Conservation (phyloP, 2,113 vertebrate species). For the Pseudorectes ferrugineus region DNA sequence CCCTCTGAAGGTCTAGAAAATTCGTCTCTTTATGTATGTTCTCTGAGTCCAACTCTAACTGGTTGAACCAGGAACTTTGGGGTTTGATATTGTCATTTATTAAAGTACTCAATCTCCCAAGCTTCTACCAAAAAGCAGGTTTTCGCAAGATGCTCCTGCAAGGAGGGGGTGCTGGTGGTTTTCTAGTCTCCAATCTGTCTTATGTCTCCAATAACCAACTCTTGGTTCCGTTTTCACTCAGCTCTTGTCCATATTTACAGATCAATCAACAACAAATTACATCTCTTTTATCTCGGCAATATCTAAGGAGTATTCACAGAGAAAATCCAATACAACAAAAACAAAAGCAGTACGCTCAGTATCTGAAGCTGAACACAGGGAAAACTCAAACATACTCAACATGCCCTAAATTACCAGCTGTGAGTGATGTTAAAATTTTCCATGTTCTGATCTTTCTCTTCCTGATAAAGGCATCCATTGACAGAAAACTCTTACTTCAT, state of each 20-base stretch:
- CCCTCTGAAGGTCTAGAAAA: neutral
- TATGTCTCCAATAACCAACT: neutral
- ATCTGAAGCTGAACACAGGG: neutral
- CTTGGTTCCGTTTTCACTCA: neutral
- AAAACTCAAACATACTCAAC: neutral
- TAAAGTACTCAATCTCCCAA: neutral
- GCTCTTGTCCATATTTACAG: neutral
- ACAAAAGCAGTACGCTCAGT: neutral
- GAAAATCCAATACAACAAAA: neutral
- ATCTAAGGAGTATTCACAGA: neutral
- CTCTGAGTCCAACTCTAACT: rapidly evolving
- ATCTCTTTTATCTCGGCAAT: neutral
- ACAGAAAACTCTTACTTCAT: neutral
- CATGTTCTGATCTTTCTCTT: neutral
- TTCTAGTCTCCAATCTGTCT: neutral
- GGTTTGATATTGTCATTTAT: neutral
- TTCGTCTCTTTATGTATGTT: neutral
- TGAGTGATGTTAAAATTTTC: neutral
- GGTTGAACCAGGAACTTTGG: neutral
- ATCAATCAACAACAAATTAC: neutral
- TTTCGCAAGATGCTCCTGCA: neutral
- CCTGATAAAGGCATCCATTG: neutral
- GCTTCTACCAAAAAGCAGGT: neutral
- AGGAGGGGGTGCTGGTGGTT: neutral
- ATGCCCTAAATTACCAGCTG: neutral